Base-by-base conservation (phyloP, 2,888 invertebrate species). In the Xestia sexstrigata region DNA sequence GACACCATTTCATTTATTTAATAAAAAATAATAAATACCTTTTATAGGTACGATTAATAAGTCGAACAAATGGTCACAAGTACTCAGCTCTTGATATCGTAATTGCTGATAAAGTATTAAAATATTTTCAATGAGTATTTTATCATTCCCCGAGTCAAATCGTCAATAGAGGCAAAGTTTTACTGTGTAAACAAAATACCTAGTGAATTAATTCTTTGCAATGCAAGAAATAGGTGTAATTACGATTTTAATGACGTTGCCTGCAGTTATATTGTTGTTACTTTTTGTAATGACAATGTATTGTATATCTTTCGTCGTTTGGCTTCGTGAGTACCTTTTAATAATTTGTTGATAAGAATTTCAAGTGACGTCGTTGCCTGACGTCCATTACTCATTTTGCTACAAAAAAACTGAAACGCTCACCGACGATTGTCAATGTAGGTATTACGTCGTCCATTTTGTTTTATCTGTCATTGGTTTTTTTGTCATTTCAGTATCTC, bases 271-370 rank as follows among this genome's bases (percentile, higher is more conserved):
- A 2, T 55, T 89, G 65, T 75, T 89, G 9, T 11, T 88, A 3
- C 0, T 84, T 11, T 80, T 87, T 42, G 11, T 84, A n/a, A 17
- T 80, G 9, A 13, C 58, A 4, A 74, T 83, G 63, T 68, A 66
- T 13, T 11, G 79, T 9, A 70, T 83, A 23, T 74, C 76, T 11
- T 70, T 78, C 15, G 2, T 80, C 47, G 23, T 82, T 2, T 86
- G 88, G 89, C 75, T 86, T 2, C 66, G 89, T 89, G 39, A 90
- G 89, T 90, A 79, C 60, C 62, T 35, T 35, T 65, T 35, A 3
- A 35, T 23, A 60, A 26, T 39, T 79, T 9, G 4, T 55, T 42
- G 58, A 68, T 80, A 55, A 58, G 17, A 52, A 62, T 49, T 26
- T 47, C 30, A 26, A 65, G 1, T 67, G 9, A 68, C 42, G 42